A percentile compares a stretch with the other conserved stretches of the same genome.
Conservation (phyloP, 2,113 vertebrate genomes). For the Notothenia rossii region DNA sequence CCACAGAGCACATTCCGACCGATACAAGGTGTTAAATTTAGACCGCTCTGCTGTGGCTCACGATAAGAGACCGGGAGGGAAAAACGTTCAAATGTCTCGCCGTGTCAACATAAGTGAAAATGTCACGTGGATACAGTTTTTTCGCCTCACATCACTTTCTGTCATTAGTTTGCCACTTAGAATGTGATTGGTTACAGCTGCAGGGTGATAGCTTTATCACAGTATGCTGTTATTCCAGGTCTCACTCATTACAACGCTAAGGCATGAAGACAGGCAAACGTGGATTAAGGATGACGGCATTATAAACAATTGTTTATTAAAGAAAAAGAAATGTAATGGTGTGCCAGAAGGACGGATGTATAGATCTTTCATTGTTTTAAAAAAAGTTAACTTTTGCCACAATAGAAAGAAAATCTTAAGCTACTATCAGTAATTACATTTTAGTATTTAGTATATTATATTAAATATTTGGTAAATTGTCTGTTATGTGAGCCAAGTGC, state of each 20-base stretch:
- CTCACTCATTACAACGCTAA: constrained; percentile 11
- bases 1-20: constrained; percentile 76
- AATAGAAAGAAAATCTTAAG: not conserved
- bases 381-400: not conserved
- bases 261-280: constrained; percentile 16
- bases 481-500: not conserved
- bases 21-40: constrained; percentile 84
- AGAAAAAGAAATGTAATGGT: constrained; percentile 2
- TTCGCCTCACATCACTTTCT: constrained; percentile 48
- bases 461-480: no score
- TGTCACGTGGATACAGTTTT: constrained; percentile 54
- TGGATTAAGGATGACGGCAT: not conserved
- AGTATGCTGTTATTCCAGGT: constrained; percentile 22
- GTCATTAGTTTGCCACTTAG: constrained; percentile 51
- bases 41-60: constrained; percentile 68
- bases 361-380: not conserved
- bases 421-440: no score
- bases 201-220: constrained; percentile 51
- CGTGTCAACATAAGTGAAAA: constrained; percentile 58
- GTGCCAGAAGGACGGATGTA: constrained; percentile 1
- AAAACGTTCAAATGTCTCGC: constrained; percentile 52
- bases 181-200: constrained; percentile 36
- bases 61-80: constrained; percentile 72
- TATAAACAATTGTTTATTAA: not conserved
- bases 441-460: no score